Percentiles rank a stretch among this genome's conserved stretches.
These are phyloP conservation scores for Ophion ventricosus DNA, from an alignment of 2,888 invertebrate species.

Conservation along the genomic window DNA sequence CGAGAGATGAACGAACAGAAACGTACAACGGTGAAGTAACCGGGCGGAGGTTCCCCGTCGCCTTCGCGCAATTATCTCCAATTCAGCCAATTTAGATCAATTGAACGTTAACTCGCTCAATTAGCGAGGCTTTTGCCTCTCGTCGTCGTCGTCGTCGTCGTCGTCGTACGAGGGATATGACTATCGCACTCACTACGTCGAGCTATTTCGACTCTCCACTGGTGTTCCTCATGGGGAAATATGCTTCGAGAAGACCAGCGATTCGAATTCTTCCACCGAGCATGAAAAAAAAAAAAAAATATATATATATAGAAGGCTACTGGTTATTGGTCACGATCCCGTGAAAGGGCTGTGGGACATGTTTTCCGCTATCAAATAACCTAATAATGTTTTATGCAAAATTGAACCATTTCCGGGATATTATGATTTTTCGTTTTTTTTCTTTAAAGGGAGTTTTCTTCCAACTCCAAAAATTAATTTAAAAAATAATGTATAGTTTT, in stretches of 20 bases:
- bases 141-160: slow-evolving; percentile 22
- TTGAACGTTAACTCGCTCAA: slow-evolving; percentile 82
- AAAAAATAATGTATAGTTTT: too few relatives aligned
- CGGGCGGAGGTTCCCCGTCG: slow-evolving; percentile 81
- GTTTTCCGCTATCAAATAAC: too few relatives aligned
- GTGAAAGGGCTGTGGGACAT: too few relatives aligned
- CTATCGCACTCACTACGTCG: slow-evolving; percentile 41
- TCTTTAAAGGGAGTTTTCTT: too few relatives aligned
- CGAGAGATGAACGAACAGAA: slow-evolving; percentile 66
- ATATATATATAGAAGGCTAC: too few relatives aligned
- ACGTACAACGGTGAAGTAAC: slow-evolving; percentile 68
- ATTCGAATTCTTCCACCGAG: slow-evolving; percentile 62
- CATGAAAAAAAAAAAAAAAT: too few relatives aligned
- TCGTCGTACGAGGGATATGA: slow-evolving; percentile 40
- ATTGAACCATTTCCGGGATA: too few relatives aligned
- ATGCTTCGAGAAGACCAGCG: slow-evolving; percentile 16
- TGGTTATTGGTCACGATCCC: too few relatives aligned
- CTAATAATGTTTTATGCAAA: too few relatives aligned
- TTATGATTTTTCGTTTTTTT: too few relatives aligned
- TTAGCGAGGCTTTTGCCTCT: slow-evolving; percentile 72
- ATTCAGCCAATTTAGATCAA: slow-evolving; percentile 82
- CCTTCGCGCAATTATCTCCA: slow-evolving; percentile 82
- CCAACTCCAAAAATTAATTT: too few relatives aligned
- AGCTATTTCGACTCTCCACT: slow-evolving; percentile 38
- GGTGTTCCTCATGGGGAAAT: slow-evolving; percentile 35